phyloP scores from a whole-genome alignment of 2,888 invertebrate genomes.

The Drosophila monieri region DNA sequence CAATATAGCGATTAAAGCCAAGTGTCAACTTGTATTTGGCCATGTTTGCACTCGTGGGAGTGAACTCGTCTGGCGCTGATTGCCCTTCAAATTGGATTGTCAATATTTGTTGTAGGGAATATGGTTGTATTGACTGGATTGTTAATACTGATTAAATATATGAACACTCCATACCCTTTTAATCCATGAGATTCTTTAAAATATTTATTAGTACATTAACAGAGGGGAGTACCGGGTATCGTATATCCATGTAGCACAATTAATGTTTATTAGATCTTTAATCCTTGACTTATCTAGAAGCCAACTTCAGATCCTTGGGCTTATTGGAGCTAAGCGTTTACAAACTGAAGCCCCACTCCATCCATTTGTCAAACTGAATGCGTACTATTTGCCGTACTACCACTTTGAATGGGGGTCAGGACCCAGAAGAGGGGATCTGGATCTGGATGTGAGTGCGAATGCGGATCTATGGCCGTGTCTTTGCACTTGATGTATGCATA shows the following conservation, averaged over 20 bases:
- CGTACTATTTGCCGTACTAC: conserved; percentile 58
- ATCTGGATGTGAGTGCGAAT: neutral
- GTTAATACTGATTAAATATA: too few relatives aligned
- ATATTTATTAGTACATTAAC: too few relatives aligned
- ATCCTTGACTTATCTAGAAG: too few relatives aligned
- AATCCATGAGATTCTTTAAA: too few relatives aligned
- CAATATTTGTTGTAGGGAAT: conserved; percentile 2
- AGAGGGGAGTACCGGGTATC: too few relatives aligned
- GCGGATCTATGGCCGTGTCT: conserved; percentile 19
- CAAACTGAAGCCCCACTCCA: neutral
- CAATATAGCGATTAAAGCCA: conserved; percentile 23
- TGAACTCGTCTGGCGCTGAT: conserved; percentile 21
- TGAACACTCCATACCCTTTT: too few relatives aligned
- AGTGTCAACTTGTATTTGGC: conserved; percentile 38
- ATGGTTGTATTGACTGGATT: too few relatives aligned
- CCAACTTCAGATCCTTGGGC: neutral
- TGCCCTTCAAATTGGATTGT: conserved; percentile 28
- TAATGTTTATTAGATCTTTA: too few relatives aligned
- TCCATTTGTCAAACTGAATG: conserved; percentile 67
- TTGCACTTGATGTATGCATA: conserved; percentile 69
- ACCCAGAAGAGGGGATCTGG: conserved; percentile 7
- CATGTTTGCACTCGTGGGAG: conserved; percentile 1
- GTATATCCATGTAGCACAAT: too few relatives aligned
- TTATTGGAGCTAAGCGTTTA: conserved; percentile 12
- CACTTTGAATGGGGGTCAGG: conserved; percentile 33